Evolutionary conservation across 2,113 vertebrate genomes (phyloP).

Genomic region (Thamnaconus septentrionalis): DNA sequence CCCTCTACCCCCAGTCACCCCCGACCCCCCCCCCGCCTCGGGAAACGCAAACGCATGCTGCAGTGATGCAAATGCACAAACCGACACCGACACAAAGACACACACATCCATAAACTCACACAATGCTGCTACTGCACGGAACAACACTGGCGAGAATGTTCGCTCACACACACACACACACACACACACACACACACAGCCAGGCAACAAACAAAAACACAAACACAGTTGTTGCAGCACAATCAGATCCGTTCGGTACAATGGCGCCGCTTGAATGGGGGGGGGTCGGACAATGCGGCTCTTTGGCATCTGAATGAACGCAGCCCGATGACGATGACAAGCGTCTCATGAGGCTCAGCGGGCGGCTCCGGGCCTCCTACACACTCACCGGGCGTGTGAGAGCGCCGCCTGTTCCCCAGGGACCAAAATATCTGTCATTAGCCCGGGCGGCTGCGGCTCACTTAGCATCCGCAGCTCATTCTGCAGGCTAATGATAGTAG

Average conservation of each 20-base stretch:
- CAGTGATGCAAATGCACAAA: slow-evolving; percentile 36
- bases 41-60: slow-evolving; percentile 50
- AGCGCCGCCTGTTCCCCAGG: slow-evolving; percentile 37
- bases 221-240: slow-evolving; percentile 29
- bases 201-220: slow-evolving; percentile 15
- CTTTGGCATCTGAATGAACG: slow-evolving; percentile 57
- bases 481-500: neutral
- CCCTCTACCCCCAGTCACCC: too few relatives aligned
- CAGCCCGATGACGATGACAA: slow-evolving; percentile 54
- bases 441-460: slow-evolving; percentile 25
- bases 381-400: slow-evolving; percentile 45
- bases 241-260: slow-evolving; percentile 59
- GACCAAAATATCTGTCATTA: slow-evolving; percentile 52
- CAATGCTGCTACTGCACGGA: too few relatives aligned
- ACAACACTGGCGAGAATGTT: too few relatives aligned
- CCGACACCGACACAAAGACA: neutral
- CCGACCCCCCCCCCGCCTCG: slow-evolving; percentile 27
- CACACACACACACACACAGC: slow-evolving; percentile 26
- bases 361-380: slow-evolving; percentile 60
- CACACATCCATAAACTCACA: too few relatives aligned
- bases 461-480: slow-evolving; percentile 16
- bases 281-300: slow-evolving; percentile 64
- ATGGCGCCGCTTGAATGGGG: slow-evolving; percentile 62
- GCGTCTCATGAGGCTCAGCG: slow-evolving; percentile 63
- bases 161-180: slow-evolving; percentile 2